Base-by-base conservation (phyloP, 1,140 invertebrate genomes). In the Platyscapa corneri region DNA sequence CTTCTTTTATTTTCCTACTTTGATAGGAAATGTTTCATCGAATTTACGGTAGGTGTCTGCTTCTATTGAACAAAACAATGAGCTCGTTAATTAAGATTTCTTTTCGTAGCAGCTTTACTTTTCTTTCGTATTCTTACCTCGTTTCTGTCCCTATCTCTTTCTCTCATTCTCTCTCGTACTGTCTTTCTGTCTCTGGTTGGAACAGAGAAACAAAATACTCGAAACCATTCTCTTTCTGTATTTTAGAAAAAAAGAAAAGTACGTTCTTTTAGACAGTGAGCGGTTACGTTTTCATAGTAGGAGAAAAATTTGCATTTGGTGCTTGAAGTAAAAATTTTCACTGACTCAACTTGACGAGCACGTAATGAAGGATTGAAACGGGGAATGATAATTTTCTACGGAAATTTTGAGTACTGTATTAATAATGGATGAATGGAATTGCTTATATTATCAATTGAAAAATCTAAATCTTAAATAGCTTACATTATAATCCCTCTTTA, bases 1-100 rank as follows among this genome's bases (percentile, higher is more conserved):
- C 72, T 74, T 49, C 42, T 27, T 30, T 49, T 53, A 53, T 76
- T 53, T 74, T 74, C 42, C 46, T 56, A n/a, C 20, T 67, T 46
- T 82, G 79, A 86, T 78, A 74, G 77, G 88, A 86, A 84, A 87
- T 84, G 80, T 84, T 89, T 88, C 88, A 88, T 89, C 88, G 90
- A 92, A 89, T 89, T 92, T 89, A 89, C 89, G 89, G 85, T 42
- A 88, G 39, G 27, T 83, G 67, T 83, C 27, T 81, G 84, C 85
- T 83, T 87, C 75, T 85, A 85, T 76, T 65, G 79, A 56, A 80
- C 81, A 88, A 89, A 92, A 92, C 91, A 92, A 92, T 92, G 90
- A 89, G 77, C 87, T 92, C 89, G 89, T 92, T 93, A 92, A 93
- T 92, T 93, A 92, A 92, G 89, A 91, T 92, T 91, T 92, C 89